phyloP scores from a whole-genome alignment of 2,113 vertebrate species.

The Ornithorhynchus anatinus region DNA sequence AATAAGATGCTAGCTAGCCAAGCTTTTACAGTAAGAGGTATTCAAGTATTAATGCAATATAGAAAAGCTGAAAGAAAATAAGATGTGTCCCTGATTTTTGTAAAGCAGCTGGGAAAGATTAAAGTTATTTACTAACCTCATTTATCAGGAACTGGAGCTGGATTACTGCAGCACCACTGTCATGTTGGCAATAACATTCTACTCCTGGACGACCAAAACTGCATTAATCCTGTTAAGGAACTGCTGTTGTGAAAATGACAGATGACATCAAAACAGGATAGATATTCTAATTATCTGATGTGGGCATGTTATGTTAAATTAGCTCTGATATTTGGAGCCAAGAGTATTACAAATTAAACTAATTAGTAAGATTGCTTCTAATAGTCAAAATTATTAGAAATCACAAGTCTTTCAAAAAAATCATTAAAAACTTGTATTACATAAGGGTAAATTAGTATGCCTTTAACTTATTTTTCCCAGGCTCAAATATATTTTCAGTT shows the following conservation, averaged over 20 bases:
- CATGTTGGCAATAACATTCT: conserved; percentile 97
- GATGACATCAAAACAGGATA: neutral
- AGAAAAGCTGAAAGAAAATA: neutral
- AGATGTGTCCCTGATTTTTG: neutral
- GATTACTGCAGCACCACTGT: conserved; percentile 92
- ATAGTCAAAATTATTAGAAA: neutral
- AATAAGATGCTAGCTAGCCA: no score
- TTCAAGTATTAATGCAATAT: neutral
- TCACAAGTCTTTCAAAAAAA: neutral
- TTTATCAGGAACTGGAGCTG: conserved; percentile 98
- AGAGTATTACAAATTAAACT: neutral
- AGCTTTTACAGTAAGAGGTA: no score
- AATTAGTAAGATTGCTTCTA: neutral
- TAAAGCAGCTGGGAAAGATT: neutral
- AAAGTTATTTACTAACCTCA: conserved; percentile 81
- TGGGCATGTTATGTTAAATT: neutral
- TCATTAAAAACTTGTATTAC: neutral
- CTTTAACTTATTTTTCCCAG: no score
- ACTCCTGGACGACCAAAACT: conserved; percentile 97
- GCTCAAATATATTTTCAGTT: no score
- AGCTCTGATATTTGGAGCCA: neutral
- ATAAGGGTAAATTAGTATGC: no score
- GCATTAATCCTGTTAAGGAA: conserved; percentile 82
- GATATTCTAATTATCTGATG: neutral
- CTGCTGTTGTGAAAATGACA: neutral